Evolutionary conservation across 2,797 vertebrate species (phyloP).

Genomic region (Garrulus glandarius): DNA sequence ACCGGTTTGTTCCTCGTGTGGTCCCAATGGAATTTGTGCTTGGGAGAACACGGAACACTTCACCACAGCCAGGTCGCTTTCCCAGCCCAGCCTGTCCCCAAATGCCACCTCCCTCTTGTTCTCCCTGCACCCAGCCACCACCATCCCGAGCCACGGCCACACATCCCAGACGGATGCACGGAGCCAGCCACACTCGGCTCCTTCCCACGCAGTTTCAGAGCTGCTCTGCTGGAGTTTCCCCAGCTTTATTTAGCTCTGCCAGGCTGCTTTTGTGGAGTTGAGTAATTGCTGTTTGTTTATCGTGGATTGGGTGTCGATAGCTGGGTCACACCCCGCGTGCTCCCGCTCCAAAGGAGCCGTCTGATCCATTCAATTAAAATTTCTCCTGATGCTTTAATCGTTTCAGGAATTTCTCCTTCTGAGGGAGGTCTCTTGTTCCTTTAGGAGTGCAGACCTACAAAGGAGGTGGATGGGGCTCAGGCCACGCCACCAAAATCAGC

Average conservation of each 20-base stretch:
- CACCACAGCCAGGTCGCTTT: background rate
- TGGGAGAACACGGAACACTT: background rate
- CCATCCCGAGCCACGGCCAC: background rate
- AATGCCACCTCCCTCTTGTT: rapidly evolving
- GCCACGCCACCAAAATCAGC: background rate
- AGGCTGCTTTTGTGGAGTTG: background rate
- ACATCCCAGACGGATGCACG: background rate
- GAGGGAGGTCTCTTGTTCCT: background rate
- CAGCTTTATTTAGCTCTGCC: slow-evolving; percentile 19
- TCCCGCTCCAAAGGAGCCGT: background rate
- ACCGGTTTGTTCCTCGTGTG: background rate
- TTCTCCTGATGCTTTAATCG: background rate
- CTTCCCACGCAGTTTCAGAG: background rate
- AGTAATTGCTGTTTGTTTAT: slow-evolving; percentile 60
- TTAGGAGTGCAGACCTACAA: rapidly evolving
- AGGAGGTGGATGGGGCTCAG: background rate
- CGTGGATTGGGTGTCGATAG: background rate
- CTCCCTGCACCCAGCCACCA: background rate
- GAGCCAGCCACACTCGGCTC: background rate
- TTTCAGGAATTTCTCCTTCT: background rate
- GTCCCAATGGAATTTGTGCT: background rate
- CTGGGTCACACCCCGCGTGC: slow-evolving; percentile 10
- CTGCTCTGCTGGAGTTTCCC: background rate
- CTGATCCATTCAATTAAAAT: background rate
- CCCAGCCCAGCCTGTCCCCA: background rate